Evolutionary conservation across 35 echinoderm and acorn worm genomes (phyloP).

Genomic region (Nesometra sesokonis): DNA sequence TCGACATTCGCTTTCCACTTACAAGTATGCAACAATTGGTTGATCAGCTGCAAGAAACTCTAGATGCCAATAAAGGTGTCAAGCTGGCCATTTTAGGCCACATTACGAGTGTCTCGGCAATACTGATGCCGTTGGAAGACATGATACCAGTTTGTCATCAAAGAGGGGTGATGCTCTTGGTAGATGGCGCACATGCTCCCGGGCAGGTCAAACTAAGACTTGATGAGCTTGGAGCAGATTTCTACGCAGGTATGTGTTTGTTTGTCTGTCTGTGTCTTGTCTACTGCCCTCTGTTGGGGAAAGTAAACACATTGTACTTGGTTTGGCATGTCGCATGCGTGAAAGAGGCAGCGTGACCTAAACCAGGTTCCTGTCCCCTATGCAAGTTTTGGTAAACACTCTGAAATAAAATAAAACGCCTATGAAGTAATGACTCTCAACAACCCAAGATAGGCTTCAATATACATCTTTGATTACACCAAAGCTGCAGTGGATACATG

Average conservation of each 20-base stretch:
- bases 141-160: slow-evolving; percentile 54
- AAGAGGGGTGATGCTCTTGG: slow-evolving; percentile 30
- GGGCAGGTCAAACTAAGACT: slow-evolving; percentile 23
- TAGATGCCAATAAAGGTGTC: slow-evolving; percentile 37
- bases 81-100: slow-evolving; percentile 57
- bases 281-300: too few species aligned
- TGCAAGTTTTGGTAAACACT: too few species aligned
- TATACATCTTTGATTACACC: too few species aligned
- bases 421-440: too few species aligned
- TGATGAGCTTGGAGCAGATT: neutral
- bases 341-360: too few species aligned
- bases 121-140: slow-evolving; percentile 53
- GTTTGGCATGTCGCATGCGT: too few species aligned
- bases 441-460: too few species aligned
- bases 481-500: too few species aligned
- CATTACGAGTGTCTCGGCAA: slow-evolving; percentile 48
- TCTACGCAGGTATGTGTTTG: neutral
- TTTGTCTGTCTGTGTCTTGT: too few species aligned
- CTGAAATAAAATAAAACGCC: too few species aligned
- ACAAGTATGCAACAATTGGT: neutral
- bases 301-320: too few species aligned
- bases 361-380: too few species aligned
- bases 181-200: slow-evolving; percentile 81
- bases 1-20: neutral
- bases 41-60: neutral